phyloP scores from a whole-genome alignment of 2,888 invertebrate species.

The Slavum lentiscoides region DNA sequence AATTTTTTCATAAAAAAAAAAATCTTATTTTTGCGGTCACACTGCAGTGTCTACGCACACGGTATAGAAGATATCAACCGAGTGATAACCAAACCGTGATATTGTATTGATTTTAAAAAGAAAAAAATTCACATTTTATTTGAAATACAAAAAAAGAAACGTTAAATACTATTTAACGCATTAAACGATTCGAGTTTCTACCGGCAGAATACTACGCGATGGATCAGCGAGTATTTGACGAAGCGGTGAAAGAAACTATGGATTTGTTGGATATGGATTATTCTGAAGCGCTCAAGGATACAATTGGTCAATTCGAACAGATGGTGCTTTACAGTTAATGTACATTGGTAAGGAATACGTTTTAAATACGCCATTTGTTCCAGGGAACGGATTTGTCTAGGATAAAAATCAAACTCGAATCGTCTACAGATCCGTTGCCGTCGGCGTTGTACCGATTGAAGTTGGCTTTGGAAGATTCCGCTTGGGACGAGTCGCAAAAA shows the following conservation, averaged over 20 bases:
- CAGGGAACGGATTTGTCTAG: conserved; percentile 29
- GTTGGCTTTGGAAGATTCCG: background rate
- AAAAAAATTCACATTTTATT: too few species aligned
- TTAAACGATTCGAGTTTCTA: too few species aligned
- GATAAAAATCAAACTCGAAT: conserved; percentile 30
- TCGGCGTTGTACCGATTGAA: conserved; percentile 15
- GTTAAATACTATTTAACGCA: too few species aligned
- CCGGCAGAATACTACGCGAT: background rate
- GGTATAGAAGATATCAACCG: too few species aligned
- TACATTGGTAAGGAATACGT: background rate
- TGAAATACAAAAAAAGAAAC: too few species aligned
- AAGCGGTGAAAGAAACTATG: conserved; percentile 36
- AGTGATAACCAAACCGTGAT: too few species aligned
- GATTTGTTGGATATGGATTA: conserved; percentile 42
- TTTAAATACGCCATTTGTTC: background rate
- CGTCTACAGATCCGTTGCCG: conserved; percentile 20
- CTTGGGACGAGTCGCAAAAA: conserved; percentile 20
- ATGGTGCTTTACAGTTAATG: background rate
- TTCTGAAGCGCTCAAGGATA: conserved; percentile 39
- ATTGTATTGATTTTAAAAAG: too few species aligned
- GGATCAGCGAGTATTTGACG: conserved; percentile 40
- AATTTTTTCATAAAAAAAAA: too few species aligned
- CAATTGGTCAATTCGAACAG: conserved; percentile 37
- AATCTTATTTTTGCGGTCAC: too few species aligned
- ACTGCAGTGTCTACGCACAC: too few species aligned